Base-by-base conservation (phyloP, 2,113 vertebrate species). In the Tragulus kanchil region DNA sequence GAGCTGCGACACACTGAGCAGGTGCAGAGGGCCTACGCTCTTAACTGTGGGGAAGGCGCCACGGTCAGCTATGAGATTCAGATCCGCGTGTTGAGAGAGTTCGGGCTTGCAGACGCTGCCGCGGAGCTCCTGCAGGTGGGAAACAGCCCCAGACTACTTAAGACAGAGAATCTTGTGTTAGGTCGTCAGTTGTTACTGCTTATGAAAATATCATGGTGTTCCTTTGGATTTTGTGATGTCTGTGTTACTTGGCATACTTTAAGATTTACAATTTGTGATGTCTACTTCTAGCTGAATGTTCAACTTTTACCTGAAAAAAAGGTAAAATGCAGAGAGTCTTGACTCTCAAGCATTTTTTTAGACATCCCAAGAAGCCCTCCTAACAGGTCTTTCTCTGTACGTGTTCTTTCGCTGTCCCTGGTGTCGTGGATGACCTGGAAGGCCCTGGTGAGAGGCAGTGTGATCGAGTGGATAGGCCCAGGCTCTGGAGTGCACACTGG, bases 11-110 rank as follows among this genome's bases (percentile, higher is more conserved):
- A 99, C 95, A 99, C 99, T 0, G 99, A 99, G 97, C 99, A 99
- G 98, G 99, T 99, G 94, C 99, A 99, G 96, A 98, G 99, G 81
- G 99, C 99, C 0, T 99, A 99, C 0, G 99, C 99, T 0, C 99
- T 99, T 1, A 99, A 99, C 94, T 99, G 99, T 0, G 99, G 99
- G 6, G 99, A 99, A 90, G 99, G 99, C 0, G 99, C 99, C 98
- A 99, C 99, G 0, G 99, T 99, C 98, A 99, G 99, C 93, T 99
- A 99, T 0, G 99, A 99, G 97, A 99, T 99, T 95, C 99, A 99
- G 98, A 99, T 99, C 69, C 99, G 99, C 0, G 99, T 99, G 36
- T 98, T 99, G 85, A 98, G 99, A 52, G 99, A 99, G 96, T 99
- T 99, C 0, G 99, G 99, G 7, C 99, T 99, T 5, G 99, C 99